phyloP scores from a whole-genome alignment of 2,888 invertebrate genomes.

The Philereme transversata region DNA sequence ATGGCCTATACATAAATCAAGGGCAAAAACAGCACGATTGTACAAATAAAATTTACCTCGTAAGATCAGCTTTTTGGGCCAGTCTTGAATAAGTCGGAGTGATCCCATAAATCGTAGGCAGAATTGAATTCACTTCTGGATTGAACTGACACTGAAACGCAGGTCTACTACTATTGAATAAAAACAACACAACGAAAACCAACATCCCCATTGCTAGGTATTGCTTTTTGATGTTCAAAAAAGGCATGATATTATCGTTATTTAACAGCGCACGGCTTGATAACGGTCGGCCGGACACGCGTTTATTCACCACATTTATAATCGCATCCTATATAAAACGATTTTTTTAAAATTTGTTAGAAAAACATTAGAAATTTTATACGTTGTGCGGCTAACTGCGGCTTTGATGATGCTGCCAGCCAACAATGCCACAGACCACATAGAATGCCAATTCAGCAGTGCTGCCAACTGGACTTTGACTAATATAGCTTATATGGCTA shows the following conservation, averaged over 20 bases:
- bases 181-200: constrained; percentile 72
- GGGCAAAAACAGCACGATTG: constrained; percentile 65
- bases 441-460: too few species aligned
- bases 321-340: constrained; percentile 16
- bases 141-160: constrained; percentile 75
- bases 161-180: constrained; percentile 72
- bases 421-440: too few species aligned
- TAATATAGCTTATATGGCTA: too few species aligned
- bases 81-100: constrained; percentile 96
- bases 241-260: constrained; percentile 67
- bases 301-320: constrained; percentile 27
- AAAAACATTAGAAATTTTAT: too few species aligned
- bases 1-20: constrained; percentile 56
- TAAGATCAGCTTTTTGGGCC: constrained; percentile 97
- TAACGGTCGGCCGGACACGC: constrained; percentile 19
- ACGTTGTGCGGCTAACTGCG: too few species aligned
- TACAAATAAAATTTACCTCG: constrained; percentile 81
- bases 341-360: too few species aligned
- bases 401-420: too few species aligned
- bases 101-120: constrained; percentile 93
- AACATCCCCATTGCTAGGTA: constrained; percentile 76
- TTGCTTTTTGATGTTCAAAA: constrained; percentile 77
- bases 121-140: constrained; percentile 61
- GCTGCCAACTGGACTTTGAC: too few species aligned
- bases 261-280: constrained; percentile 14